Evolutionary conservation across 2,113 vertebrate species (phyloP).

Genomic region (Chascanopsetta lugubris): DNA sequence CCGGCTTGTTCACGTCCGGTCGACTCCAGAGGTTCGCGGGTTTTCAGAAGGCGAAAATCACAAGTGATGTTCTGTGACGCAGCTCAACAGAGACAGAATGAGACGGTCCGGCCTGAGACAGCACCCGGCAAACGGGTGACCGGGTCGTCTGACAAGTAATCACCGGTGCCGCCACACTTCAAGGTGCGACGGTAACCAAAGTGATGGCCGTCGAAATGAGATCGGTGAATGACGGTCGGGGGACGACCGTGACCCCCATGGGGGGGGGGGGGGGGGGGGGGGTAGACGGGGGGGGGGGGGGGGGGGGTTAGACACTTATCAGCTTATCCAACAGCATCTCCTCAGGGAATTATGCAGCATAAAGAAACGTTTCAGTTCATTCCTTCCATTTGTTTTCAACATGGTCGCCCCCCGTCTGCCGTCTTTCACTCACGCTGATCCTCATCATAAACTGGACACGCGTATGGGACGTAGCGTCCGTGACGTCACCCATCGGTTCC

Average conservation of each 20-base stretch:
- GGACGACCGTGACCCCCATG: neutral
- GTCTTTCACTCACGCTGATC: too few relatives aligned
- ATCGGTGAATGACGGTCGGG: slow-evolving; percentile 2
- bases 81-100: neutral
- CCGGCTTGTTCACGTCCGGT: slow-evolving; percentile 12
- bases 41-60: slow-evolving; percentile 16
- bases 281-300: neutral
- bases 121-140: slow-evolving; percentile 1
- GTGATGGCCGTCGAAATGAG: neutral
- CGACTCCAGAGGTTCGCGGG: slow-evolving; percentile 26
- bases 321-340: too few relatives aligned
- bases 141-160: neutral
- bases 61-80: slow-evolving; percentile 10
- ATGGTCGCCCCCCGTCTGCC: too few relatives aligned
- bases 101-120: neutral
- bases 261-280: slow-evolving; percentile 6
- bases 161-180: neutral
- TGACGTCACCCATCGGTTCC: too few relatives aligned
- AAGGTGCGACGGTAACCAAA: neutral
- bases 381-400: too few relatives aligned
- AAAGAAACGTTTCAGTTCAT: too few relatives aligned
- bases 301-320: neutral
- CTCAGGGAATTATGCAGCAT: too few relatives aligned
- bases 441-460: too few relatives aligned
- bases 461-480: too few relatives aligned